Conservation (phyloP, 2,888 invertebrate species). For the Salticus scenicus region DNA sequence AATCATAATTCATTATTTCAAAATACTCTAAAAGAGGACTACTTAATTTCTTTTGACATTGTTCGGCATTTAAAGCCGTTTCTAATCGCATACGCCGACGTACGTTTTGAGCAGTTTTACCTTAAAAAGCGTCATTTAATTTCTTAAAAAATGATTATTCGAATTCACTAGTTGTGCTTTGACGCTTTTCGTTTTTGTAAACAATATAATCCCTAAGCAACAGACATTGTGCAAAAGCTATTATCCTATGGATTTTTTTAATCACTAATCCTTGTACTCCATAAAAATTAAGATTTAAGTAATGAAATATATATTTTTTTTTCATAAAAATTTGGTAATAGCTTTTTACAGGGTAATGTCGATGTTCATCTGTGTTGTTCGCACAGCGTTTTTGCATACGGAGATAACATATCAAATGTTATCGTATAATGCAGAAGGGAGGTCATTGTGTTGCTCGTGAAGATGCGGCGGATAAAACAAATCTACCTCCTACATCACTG, state of each 20-base stretch:
- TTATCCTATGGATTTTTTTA: background rate
- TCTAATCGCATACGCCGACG: background rate
- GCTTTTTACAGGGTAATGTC: background rate
- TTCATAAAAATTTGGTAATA: background rate
- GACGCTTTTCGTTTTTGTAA: background rate
- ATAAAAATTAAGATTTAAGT: background rate
- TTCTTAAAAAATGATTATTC: conserved; percentile 12
- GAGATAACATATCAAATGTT: background rate
- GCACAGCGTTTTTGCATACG: background rate
- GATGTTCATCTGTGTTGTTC: background rate
- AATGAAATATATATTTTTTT: background rate
- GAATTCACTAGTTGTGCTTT: background rate
- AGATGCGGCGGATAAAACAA: no score
- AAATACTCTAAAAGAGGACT: conserved; percentile 10
- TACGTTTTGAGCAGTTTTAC: background rate
- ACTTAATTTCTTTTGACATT: background rate
- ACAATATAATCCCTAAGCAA: background rate
- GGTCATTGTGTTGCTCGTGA: no score
- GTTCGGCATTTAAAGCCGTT: background rate
- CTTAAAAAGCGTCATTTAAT: background rate
- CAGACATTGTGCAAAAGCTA: background rate
- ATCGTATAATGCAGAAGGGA: background rate
- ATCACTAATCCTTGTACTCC: background rate
- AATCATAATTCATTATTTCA: background rate
- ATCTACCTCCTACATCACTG: background rate